Percentiles rank a stretch among this genome's conserved stretches.
Conservation (phyloP, 2,888 invertebrate genomes). For the Alsophila aescularia region DNA sequence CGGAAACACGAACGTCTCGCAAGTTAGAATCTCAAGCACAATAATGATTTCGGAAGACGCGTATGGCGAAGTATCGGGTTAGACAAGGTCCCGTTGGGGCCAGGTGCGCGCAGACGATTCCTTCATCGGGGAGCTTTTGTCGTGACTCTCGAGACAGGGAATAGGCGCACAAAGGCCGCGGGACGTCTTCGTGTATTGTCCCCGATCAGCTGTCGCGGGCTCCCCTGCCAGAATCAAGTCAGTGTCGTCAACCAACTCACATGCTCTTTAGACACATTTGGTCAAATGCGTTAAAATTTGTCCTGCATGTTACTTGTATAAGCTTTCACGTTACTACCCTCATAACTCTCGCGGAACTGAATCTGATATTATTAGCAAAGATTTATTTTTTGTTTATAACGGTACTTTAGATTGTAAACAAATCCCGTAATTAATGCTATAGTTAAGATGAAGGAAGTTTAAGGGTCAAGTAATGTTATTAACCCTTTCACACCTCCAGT, state of each 20-base stretch:
- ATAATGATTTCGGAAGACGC: slow-evolving; percentile 54
- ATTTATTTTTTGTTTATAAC: slow-evolving; percentile 27
- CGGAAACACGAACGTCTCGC: slow-evolving; percentile 56
- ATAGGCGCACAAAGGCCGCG: slow-evolving; percentile 72
- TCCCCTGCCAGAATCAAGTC: slow-evolving; percentile 51
- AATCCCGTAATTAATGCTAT: slow-evolving; percentile 36
- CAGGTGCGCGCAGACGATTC: slow-evolving; percentile 77
- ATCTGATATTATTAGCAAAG: background rate
- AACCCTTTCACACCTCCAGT: slow-evolving; percentile 79
- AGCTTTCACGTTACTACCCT: slow-evolving; percentile 16
- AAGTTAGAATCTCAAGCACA: slow-evolving; percentile 48
- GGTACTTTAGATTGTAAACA: slow-evolving; percentile 34
- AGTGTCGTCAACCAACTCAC: slow-evolving; percentile 51
- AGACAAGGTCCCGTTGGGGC: slow-evolving; percentile 68
- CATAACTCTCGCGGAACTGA: background rate
- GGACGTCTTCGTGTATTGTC: slow-evolving; percentile 81
- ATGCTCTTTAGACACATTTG: slow-evolving; percentile 26
- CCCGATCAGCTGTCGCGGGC: slow-evolving; percentile 77
- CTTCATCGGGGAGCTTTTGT: slow-evolving; percentile 63
- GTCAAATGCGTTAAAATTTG: slow-evolving; percentile 22
- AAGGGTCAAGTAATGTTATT: slow-evolving; percentile 79
- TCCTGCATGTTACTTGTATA: slow-evolving; percentile 2
- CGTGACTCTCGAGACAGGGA: slow-evolving; percentile 58
- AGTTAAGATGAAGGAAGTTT: slow-evolving; percentile 58
- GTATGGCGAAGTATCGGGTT: slow-evolving; percentile 54